A percentile compares a stretch with the other conserved stretches of the same genome.
phyloP scores from a whole-genome alignment of 1,140 invertebrate species.

The Drosophila saltans region DNA sequence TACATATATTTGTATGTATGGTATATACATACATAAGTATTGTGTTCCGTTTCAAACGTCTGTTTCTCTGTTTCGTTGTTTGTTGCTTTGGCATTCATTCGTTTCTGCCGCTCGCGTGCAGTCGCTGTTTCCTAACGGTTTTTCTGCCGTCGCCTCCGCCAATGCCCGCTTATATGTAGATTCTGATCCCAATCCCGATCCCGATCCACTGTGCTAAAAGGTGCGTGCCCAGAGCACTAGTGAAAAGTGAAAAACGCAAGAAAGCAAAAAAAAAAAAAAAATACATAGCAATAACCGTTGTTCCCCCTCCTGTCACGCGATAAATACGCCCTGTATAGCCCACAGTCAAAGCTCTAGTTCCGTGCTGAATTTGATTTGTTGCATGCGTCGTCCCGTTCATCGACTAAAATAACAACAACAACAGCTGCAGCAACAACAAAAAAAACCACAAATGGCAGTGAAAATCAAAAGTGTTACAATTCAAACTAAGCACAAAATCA shows the following conservation, averaged over 20 bases:
- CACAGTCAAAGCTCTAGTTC: constrained; percentile 45
- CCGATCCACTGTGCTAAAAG: constrained; percentile 29
- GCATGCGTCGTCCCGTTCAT: constrained; percentile 68
- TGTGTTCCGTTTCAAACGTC: constrained; percentile 62
- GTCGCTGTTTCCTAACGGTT: constrained; percentile 72
- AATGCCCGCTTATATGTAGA: constrained; percentile 35
- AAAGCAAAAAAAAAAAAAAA: constrained; percentile 11
- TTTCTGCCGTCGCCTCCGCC: constrained; percentile 58
- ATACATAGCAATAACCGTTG: constrained; percentile 30
- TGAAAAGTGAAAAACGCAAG: constrained; percentile 24
- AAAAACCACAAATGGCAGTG: constrained; percentile 53
- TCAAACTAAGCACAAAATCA: constrained; percentile 36
- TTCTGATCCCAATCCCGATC: constrained; percentile 17
- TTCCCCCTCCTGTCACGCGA: constrained; percentile 44
- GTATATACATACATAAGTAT: neutral
- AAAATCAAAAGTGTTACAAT: constrained; percentile 70
- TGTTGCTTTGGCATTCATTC: constrained; percentile 58
- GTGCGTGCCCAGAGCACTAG: constrained; percentile 40
- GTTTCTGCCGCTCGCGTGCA: constrained; percentile 70
- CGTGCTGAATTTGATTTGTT: constrained; percentile 71
- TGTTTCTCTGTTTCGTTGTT: constrained; percentile 34
- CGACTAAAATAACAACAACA: constrained; percentile 40
- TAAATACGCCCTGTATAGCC: constrained; percentile 13
- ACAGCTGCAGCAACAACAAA: constrained; percentile 25
- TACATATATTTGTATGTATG: neutral